Conservation (phyloP, 2,797 vertebrate genomes). For the Hydrolagus colliei region DNA sequence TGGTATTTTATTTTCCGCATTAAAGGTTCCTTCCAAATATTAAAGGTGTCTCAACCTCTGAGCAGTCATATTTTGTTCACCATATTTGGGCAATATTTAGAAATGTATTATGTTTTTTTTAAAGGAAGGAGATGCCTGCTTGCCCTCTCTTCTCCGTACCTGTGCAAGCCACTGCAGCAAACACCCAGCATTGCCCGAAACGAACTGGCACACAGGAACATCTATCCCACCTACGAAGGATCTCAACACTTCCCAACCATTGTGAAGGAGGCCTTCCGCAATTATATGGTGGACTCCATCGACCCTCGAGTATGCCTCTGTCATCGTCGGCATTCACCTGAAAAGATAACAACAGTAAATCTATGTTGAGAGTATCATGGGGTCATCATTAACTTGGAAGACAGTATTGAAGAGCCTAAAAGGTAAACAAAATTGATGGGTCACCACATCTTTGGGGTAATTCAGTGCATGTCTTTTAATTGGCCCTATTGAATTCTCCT, state of each 20-base stretch:
- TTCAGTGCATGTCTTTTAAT: too few relatives aligned
- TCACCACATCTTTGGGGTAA: too few relatives aligned
- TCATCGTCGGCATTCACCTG: slow-evolving; percentile 79
- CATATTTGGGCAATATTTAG: too few relatives aligned
- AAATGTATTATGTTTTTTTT: too few relatives aligned
- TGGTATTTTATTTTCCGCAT: too few relatives aligned
- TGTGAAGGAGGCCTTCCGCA: slow-evolving; percentile 54
- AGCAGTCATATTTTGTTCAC: too few relatives aligned
- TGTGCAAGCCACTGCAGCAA: slow-evolving; percentile 80
- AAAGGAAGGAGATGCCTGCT: background rate
- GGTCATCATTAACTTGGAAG: too few relatives aligned
- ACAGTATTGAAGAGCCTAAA: too few relatives aligned
- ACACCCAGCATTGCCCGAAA: slow-evolving; percentile 87
- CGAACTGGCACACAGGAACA: slow-evolving; percentile 59
- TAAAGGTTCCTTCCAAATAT: too few relatives aligned
- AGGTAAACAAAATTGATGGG: too few relatives aligned
- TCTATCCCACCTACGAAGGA: slow-evolving; percentile 63
- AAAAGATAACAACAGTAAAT: slow-evolving; percentile 9
- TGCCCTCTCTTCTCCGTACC: slow-evolving; percentile 47
- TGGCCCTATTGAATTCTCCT: too few relatives aligned
- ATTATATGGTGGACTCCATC: slow-evolving; percentile 61
- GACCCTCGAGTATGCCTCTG: slow-evolving; percentile 68
- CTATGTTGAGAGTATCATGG: background rate
- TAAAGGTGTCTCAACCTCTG: too few relatives aligned
- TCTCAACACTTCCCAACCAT: slow-evolving; percentile 72